These are phyloP conservation scores for Morone chrysops DNA, from an alignment of 2,113 vertebrate species.

Conservation along the genomic window DNA sequence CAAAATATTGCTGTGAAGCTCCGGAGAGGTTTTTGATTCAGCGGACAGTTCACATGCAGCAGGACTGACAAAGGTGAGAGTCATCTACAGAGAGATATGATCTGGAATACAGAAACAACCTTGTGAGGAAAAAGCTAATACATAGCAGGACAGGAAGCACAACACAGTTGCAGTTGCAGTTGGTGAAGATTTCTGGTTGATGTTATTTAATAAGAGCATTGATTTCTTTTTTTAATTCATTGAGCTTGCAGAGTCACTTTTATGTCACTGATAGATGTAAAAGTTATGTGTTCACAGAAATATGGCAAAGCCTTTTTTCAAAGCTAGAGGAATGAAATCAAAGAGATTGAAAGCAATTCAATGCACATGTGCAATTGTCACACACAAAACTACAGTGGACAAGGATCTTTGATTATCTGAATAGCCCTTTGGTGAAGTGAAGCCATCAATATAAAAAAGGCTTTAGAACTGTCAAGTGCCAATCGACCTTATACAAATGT, in stretches of 20 bases:
- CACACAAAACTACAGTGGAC: neutral
- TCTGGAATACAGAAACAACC: conserved; percentile 51
- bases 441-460: conserved; percentile 2
- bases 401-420: conserved; percentile 26
- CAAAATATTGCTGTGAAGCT: conserved; percentile 22
- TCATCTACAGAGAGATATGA: conserved; percentile 52
- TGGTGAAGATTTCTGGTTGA: neutral
- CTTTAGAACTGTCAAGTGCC: neutral
- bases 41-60: conserved; percentile 18
- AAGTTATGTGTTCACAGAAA: neutral
- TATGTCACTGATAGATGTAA: neutral
- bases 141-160: conserved; percentile 12
- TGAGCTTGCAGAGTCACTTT: neutral
- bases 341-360: neutral
- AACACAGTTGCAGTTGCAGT: neutral
- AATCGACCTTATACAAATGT: neutral
- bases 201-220: neutral
- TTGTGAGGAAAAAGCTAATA: conserved; percentile 42
- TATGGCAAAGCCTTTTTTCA: neutral
- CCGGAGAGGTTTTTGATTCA: conserved; percentile 50
- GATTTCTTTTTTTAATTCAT: neutral
- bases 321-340: neutral
- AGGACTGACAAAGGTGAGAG: conserved; percentile 56
- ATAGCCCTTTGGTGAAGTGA: conserved; percentile 3
- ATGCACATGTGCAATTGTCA: neutral